These are phyloP conservation scores for Oryctolagus cuniculus DNA, from an alignment of 2,113 vertebrate species.

Conservation along the genomic window mOryCun1.1 NC_091434.1:9419501-9420000, in stretches of 20 bases:
- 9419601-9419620: background rate
- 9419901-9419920: background rate
- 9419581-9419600: conserved; percentile 11
- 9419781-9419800: background rate
- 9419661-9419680: background rate
- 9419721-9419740: background rate
- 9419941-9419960: background rate
- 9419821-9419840: background rate
- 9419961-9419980: background rate
- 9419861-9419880: background rate
- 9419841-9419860: background rate
- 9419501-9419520: background rate
- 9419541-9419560: background rate
- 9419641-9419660: conserved; percentile 25
- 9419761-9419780: background rate
- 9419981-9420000: conserved; percentile 36
- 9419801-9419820: background rate
- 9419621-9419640: conserved; percentile 26
- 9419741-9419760: background rate
- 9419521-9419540: conserved; percentile 24
- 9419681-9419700: background rate
- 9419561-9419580: conserved; percentile 31
- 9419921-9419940: background rate
- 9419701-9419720: conserved; percentile 27
- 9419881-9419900: background rate